phyloP scores from a whole-genome alignment of 2,888 invertebrate species.

The Oconnorella tubifera region DNA sequence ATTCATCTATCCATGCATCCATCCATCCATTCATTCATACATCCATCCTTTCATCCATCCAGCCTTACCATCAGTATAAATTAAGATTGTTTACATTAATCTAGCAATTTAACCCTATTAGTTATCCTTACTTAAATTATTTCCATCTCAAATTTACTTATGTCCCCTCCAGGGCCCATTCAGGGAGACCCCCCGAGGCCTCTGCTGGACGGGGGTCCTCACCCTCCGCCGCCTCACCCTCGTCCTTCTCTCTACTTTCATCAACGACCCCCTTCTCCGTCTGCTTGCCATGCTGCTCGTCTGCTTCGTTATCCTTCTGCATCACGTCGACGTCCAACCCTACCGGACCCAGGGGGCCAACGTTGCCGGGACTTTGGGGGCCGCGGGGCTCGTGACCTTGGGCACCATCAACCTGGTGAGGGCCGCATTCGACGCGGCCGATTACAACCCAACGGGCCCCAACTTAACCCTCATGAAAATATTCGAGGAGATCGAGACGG shows the following conservation, averaged over 20 bases:
- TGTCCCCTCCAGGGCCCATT: conserved; percentile 35
- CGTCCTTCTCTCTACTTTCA: conserved; percentile 34
- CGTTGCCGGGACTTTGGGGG: conserved; percentile 35
- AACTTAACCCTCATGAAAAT: conserved; percentile 33
- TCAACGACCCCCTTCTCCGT: conserved; percentile 34
- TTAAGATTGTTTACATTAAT: too few species aligned
- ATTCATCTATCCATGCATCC: too few species aligned
- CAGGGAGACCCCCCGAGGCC: conserved; percentile 21
- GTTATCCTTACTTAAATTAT: too few species aligned
- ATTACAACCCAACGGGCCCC: conserved; percentile 36
- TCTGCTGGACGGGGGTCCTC: conserved; percentile 38
- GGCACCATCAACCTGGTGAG: conserved; percentile 35
- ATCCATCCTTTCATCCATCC: too few species aligned
- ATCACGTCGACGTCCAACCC: conserved; percentile 37
- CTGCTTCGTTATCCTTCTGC: conserved; percentile 35
- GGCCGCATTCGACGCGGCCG: conserved; percentile 38
- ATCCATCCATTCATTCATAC: too few species aligned
- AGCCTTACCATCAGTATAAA: too few species aligned
- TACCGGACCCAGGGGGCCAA: conserved; percentile 33
- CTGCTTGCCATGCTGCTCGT: conserved; percentile 35
- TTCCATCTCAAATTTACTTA: too few species aligned
- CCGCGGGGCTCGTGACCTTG: conserved; percentile 33
- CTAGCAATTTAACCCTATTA: too few species aligned
- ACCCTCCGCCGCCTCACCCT: conserved; percentile 33
- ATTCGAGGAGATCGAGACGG: conserved; percentile 34